Evolutionary conservation across 1,140 invertebrate species (phyloP).

Genomic region (Lithobius niger): DNA sequence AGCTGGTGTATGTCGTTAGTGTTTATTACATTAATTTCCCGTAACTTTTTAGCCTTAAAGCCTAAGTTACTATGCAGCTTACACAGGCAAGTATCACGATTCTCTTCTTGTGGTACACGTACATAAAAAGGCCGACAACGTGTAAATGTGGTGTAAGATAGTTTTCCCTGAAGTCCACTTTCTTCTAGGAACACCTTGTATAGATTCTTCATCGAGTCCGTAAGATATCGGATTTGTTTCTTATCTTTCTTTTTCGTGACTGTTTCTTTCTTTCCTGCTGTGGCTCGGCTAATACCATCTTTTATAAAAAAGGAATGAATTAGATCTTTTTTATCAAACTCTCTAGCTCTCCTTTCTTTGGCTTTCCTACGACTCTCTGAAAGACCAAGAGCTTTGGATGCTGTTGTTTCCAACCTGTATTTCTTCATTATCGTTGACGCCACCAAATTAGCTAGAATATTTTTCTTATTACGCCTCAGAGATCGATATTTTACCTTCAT

Average conservation of each 20-base stretch:
- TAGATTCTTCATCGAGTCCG: background rate
- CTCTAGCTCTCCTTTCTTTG: background rate
- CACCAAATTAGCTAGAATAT: no score
- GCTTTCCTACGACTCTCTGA: no score
- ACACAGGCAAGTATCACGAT: background rate
- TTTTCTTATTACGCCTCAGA: no score
- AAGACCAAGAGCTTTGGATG: no score
- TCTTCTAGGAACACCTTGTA: constrained; percentile 42
- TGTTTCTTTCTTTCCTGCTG: background rate
- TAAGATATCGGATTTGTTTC: background rate
- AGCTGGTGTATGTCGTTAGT: background rate
- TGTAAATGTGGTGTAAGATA: background rate
- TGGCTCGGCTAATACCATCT: background rate
- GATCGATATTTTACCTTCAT: no score
- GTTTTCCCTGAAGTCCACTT: constrained; percentile 11
- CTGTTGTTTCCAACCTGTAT: no score
- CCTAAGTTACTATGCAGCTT: constrained; percentile 1
- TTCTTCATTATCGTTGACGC: no score
- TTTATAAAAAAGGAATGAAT: background rate
- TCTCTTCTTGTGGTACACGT: background rate
- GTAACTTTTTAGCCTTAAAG: constrained; percentile 8
- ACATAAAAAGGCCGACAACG: background rate
- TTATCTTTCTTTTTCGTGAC: background rate
- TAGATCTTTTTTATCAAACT: background rate
- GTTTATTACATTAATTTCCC: constrained; percentile 1